phyloP scores from a whole-genome alignment of 2,888 invertebrate species.

The Thecophora atra region DNA sequence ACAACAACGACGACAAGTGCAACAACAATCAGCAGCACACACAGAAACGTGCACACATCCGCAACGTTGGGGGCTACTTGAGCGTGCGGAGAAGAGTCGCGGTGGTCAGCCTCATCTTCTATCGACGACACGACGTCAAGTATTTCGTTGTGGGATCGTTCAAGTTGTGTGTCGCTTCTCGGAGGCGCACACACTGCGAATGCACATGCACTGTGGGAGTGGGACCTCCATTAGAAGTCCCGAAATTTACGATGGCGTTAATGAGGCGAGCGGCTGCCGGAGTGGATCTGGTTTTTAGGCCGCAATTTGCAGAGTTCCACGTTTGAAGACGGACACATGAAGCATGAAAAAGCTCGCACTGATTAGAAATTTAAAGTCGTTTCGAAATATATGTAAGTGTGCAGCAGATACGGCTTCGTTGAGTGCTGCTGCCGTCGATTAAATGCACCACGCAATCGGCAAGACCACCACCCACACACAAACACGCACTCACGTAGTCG shows the following conservation, averaged over 20 bases:
- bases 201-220: too few relatives aligned
- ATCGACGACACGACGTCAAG: not conserved
- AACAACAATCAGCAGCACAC: not conserved
- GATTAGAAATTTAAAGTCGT: slow-evolving; percentile 9
- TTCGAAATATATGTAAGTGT: not conserved
- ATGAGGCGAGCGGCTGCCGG: too few relatives aligned
- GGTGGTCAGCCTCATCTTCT: not conserved
- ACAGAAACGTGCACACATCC: slow-evolving; percentile 3
- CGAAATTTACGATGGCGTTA: not conserved
- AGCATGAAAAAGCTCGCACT: not conserved
- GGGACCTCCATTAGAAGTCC: not conserved
- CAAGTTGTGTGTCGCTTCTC: not conserved
- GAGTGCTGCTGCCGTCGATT: slow-evolving; percentile 2
- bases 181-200: too few relatives aligned
- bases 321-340: too few relatives aligned
- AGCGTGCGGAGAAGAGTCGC: not conserved
- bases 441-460: not conserved
- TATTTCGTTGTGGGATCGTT: not conserved
- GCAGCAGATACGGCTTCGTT: slow-evolving; percentile 11
- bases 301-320: too few relatives aligned
- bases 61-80: slow-evolving; percentile 12
- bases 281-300: too few relatives aligned
- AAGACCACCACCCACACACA: not conserved
- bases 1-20: not conserved
- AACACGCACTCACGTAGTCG: not conserved